Percentiles rank a stretch among this genome's conserved stretches.
Conservation (phyloP, 2,113 vertebrate species). For the Hippolais icterina region DNA sequence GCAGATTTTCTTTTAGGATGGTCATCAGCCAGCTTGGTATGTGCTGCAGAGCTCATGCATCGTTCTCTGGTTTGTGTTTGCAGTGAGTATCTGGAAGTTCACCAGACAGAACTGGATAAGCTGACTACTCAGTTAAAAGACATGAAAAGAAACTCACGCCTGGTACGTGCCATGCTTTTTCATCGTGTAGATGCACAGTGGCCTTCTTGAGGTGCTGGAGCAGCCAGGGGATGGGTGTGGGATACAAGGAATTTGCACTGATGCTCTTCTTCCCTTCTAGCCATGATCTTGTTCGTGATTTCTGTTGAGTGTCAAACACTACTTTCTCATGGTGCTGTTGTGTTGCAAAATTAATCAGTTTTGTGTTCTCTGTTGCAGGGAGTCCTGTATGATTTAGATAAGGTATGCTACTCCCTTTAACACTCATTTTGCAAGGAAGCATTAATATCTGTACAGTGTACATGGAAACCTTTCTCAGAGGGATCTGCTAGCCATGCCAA, state of each 20-base stretch:
- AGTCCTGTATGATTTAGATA: slow-evolving; percentile 96
- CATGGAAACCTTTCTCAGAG: neutral
- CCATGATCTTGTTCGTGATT: neutral
- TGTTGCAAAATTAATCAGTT: slow-evolving; percentile 17
- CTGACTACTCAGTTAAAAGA: slow-evolving; percentile 91
- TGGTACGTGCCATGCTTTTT: slow-evolving; percentile 78
- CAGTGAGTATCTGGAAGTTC: slow-evolving; percentile 94
- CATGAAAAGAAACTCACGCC: slow-evolving; percentile 96
- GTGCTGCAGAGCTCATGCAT: neutral
- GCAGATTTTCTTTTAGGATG: neutral
- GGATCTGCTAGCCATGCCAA: neutral
- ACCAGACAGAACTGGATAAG: slow-evolving; percentile 94
- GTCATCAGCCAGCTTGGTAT: neutral
- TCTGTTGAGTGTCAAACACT: neutral
- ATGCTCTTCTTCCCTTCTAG: neutral
- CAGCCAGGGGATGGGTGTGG: neutral
- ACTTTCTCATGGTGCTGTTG: neutral
- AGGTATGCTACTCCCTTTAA: slow-evolving; percentile 78
- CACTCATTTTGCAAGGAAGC: neutral
- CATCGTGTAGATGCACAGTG: rapidly evolving
- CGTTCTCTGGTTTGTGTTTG: slow-evolving; percentile 54
- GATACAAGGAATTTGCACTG: neutral
- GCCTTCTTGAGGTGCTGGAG: neutral
- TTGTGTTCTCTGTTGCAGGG: slow-evolving; percentile 78
- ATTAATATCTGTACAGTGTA: rapidly evolving